Evolutionary conservation across 2,113 vertebrate species (phyloP).

Genomic region (Lynx canadensis): DNA sequence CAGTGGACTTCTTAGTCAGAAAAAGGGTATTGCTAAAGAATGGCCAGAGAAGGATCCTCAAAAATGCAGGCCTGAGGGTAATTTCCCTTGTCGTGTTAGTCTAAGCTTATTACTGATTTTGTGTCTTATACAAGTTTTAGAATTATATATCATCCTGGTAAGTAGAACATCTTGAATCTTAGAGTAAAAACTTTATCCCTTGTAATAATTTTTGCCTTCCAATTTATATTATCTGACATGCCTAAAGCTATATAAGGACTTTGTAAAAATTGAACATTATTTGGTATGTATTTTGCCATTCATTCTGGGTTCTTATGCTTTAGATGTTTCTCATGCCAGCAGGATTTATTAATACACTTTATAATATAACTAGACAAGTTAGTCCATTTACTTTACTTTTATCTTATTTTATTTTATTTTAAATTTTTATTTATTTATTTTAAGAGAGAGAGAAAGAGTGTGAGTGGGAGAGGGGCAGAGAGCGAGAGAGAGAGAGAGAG

Average conservation of each 20-base stretch:
- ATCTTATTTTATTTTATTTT: no score
- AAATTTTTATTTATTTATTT: no score
- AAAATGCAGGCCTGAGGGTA: no score
- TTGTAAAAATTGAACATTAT: not conserved
- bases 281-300: not conserved
- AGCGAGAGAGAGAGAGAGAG: no score
- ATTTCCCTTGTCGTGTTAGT: not conserved
- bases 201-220: not conserved
- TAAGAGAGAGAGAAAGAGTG: no score
- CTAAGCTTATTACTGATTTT: not conserved
- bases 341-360: not conserved
- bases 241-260: not conserved
- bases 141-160: not conserved
- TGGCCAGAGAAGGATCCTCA: not conserved
- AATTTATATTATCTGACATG: not conserved
- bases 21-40: not conserved
- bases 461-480: no score
- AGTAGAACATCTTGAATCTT: not conserved
- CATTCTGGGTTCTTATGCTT: not conserved
- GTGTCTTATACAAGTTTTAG: not conserved
- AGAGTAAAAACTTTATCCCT: not conserved
- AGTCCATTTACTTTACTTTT: not conserved
- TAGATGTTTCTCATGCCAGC: not conserved
- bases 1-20: not conserved
- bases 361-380: not conserved